Evolutionary conservation across 2,113 vertebrate species (phyloP), one percentile per base, ranked within the genome.

Genomic region (Aleadryas rufinucha): DNA sequence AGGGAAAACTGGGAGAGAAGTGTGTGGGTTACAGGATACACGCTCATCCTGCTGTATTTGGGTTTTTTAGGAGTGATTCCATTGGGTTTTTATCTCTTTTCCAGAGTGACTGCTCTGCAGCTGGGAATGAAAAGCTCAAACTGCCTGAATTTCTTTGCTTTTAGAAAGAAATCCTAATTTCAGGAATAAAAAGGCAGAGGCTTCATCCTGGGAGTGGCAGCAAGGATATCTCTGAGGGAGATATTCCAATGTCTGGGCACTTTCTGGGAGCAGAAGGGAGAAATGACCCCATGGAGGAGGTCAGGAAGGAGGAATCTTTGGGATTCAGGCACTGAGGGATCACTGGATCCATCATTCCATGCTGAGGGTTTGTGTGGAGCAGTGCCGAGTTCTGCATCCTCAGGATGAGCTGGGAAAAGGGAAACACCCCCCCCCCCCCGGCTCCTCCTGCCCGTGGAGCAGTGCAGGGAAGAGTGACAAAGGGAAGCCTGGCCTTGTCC

Each of bases 41-140:
- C 1, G 0, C 37, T 54, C n/a, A 19, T 42, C 60, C 47, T 2
- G 0, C 17, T 42, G 7, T 16, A 12, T 53, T 37, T 69, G 7
- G 4, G 6, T 6, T 54, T 54, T 72, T 69, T 45, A 33, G 66
- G 53, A 79, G 37, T 0, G 0, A 76, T 65, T 56, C 27, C 22
- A 6, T 5, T 18, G 47, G 3, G 20, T 53, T 53, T 27, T 31
- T 31, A 26, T 71, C 39, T 7, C 13, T 50, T 54, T 74, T 77
- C 82, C 83, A 71, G 4, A 3, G 1, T 17, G 45, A 10, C 39
- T 42, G 45, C 59, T 76, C 44, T 28, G 30, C 30, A 65, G 16
- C 57, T 72, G 8, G 2, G 39, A 82, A 50, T 16, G 42, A 41
- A 49, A 65, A 33, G 7, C 4, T 9, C 50, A 16, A 35, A 60